Evolutionary conservation across 2,888 invertebrate genomes (phyloP).

Genomic region (Chrysolina haemoptera): DNA sequence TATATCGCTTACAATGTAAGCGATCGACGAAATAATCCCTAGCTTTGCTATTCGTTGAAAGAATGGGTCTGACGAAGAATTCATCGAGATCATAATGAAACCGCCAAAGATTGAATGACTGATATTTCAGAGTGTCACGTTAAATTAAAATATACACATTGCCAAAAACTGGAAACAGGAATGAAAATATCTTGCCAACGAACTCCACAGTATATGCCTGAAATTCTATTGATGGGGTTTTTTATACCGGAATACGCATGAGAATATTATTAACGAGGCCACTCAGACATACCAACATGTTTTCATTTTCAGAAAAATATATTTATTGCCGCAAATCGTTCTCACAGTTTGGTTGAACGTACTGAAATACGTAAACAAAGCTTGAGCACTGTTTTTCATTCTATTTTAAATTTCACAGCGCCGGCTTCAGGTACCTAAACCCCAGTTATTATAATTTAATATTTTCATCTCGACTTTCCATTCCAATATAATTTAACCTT

Average conservation of each 20-base stretch:
- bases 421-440: background rate
- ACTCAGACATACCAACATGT: background rate
- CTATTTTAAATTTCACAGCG: slow-evolving; percentile 1
- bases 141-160: no score
- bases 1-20: no score
- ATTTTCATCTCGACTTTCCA: no score
- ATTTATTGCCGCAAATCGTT: background rate
- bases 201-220: background rate
- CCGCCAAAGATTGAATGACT: no score
- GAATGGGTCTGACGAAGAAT: no score
- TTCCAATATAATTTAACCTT: no score
- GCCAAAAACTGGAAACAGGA: no score
- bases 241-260: background rate
- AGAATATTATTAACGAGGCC: slow-evolving; percentile 16
- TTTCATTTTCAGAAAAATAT: slow-evolving; percentile 15
- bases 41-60: no score
- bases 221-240: background rate
- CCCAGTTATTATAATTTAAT: no score
- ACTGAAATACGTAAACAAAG: slow-evolving; percentile 18
- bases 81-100: no score
- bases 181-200: background rate
- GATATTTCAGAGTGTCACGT: no score
- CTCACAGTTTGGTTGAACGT: background rate
- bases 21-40: no score
- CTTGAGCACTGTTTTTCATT: background rate